Evolutionary conservation across 2,113 vertebrate genomes (phyloP).

Genomic region (Varanus komodoensis): DNA sequence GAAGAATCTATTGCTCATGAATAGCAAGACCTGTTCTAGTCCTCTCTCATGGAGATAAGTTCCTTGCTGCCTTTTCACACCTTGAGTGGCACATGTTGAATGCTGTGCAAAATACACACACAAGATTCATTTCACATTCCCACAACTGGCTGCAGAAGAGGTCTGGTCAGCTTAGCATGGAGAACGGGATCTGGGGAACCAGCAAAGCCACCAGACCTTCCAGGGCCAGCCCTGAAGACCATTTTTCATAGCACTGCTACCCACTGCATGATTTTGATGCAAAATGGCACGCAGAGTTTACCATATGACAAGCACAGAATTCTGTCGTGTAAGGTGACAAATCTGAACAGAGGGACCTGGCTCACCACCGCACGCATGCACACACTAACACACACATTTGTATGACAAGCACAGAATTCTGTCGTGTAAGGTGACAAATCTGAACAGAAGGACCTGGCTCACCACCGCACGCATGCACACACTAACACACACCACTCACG

Average conservation of each 20-base stretch:
- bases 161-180: too few relatives aligned
- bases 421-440: neutral
- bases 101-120: neutral
- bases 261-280: neutral
- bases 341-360: neutral
- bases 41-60: neutral
- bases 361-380: neutral
- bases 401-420: neutral
- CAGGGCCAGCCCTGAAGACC: neutral
- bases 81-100: neutral
- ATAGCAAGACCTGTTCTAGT: neutral
- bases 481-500: too few relatives aligned
- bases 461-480: neutral
- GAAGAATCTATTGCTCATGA: slow-evolving; percentile 8
- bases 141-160: neutral
- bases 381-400: too few relatives aligned
- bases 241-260: neutral
- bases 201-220: neutral
- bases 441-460: neutral
- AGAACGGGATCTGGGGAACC: too few relatives aligned
- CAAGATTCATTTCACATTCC: neutral
- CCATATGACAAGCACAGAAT: neutral
- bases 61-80: neutral
- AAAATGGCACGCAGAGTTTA: neutral
- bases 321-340: neutral